Evolutionary conservation across 2,888 invertebrate genomes (phyloP), one percentile per base, ranked within the genome.

Genomic region (Salticus scenicus): DNA sequence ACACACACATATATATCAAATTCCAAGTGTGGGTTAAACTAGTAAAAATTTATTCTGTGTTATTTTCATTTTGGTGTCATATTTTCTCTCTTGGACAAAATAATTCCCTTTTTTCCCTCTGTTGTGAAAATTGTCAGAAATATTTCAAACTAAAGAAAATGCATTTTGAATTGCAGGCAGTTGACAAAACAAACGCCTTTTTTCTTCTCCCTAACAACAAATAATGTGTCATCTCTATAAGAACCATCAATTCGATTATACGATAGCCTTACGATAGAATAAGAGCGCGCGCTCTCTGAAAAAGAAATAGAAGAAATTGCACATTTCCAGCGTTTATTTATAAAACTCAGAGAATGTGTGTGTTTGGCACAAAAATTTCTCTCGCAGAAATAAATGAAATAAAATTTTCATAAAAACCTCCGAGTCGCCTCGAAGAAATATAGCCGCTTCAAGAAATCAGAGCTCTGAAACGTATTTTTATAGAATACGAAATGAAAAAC

Each of bases 201-300:
- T 57, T 47, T 47, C 17, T 47, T 47, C 47, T 47, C 24, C 57
- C 20, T 24, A 57, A 17, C 12, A 66, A 31, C 66, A 66, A 66
- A 66, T 14, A 30, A 2, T 5, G 17, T 31, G 30, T 66, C 31
- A 31, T 17, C 17, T 31, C 14, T 63, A 69, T 37, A 30, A 75
- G 75, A 75, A 77, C 67, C 42, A 84, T 84, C 77, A 84, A 84
- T 84, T 78, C 73, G 83, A 72, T 84, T 84, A 77, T 42, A 37
- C 57, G 72, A 73, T 63, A 77, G 41, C 70, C 47, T 66, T 24
- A 31, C 42, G 51, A 72, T n/a, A 27, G 14, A 30, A 78, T 42
- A 41, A 30, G 63, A 67, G 37, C 37, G 10, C 51, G 33, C 20
- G 47, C 57, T 24, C 42, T 17, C 1, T 47, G 42, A 12, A 17